Percentiles rank a stretch among this genome's conserved stretches.
Conservation (phyloP, 2,113 vertebrate genomes). For the Apeltes quadracus region DNA sequence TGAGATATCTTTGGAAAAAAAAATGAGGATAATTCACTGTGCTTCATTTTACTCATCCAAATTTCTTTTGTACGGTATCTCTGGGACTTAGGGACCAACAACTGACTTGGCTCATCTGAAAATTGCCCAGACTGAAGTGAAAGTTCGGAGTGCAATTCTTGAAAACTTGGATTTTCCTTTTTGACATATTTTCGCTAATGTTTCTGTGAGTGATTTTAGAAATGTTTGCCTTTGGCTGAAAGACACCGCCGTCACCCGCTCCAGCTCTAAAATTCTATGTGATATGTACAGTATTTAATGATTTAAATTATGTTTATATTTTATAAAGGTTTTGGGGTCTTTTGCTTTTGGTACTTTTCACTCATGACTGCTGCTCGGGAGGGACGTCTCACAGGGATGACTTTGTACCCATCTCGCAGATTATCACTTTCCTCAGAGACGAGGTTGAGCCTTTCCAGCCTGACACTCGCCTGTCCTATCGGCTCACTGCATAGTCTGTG, state of each 20-base stretch:
- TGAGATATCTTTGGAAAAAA: slow-evolving; percentile 37
- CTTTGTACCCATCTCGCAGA: slow-evolving; percentile 51
- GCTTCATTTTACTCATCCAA: slow-evolving; percentile 29
- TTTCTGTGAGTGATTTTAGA: slow-evolving; percentile 41
- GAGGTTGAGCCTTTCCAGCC: slow-evolving; percentile 36
- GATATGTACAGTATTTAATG: slow-evolving; percentile 83
- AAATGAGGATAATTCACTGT: not conserved
- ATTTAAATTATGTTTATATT: slow-evolving; percentile 81
- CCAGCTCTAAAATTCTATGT: slow-evolving; percentile 68
- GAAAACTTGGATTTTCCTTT: slow-evolving; percentile 20
- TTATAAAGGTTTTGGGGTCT: slow-evolving; percentile 65
- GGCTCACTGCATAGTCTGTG: slow-evolving; percentile 32
- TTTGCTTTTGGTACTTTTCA: slow-evolving; percentile 53
- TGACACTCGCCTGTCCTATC: slow-evolving; percentile 9
- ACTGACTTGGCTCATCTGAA: slow-evolving; percentile 21
- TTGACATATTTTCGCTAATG: slow-evolving; percentile 20
- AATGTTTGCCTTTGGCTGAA: slow-evolving; percentile 47
- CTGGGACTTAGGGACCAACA: slow-evolving; percentile 45
- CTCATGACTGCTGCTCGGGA: slow-evolving; percentile 72
- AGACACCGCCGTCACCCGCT: slow-evolving; percentile 62
- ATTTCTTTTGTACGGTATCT: slow-evolving; percentile 37
- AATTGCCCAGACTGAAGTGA: not conserved
- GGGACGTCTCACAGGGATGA: slow-evolving; percentile 42
- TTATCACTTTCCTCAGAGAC: slow-evolving; percentile 37
- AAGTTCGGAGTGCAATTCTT: slow-evolving; percentile 53